Conservation (phyloP, 2,888 invertebrate species). For the Hetaerina titia region DNA sequence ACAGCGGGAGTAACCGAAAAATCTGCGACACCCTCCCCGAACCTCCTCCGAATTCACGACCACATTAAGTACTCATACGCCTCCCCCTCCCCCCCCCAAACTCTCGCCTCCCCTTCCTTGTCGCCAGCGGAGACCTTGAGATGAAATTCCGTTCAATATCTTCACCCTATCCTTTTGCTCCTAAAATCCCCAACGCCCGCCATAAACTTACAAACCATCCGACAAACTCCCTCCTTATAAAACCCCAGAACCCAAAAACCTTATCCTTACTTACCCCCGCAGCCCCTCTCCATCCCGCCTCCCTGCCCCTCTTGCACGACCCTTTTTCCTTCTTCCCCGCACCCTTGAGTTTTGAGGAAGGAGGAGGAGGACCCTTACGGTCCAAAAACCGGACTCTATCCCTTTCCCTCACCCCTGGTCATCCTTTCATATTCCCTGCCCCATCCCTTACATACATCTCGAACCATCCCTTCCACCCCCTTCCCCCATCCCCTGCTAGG, state of each 20-base stretch:
- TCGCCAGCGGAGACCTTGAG: not conserved
- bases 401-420: not conserved
- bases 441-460: conserved; percentile 5
- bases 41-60: not conserved
- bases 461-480: not conserved
- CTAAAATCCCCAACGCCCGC: conserved; percentile 13
- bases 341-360: conserved; percentile 20
- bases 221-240: conserved; percentile 35
- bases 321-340: conserved; percentile 16
- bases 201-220: conserved; percentile 34
- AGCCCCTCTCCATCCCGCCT: not conserved
- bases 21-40: not conserved
- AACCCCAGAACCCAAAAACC: conserved; percentile 43
- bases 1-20: not conserved
- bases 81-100: not conserved
- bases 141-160: conserved; percentile 44
- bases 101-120: not conserved
- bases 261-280: not conserved
- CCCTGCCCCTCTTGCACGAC: not conserved
- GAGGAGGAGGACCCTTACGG: conserved; percentile 25
- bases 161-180: not conserved
- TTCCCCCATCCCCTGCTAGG: not conserved
- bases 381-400: conserved; percentile 44
- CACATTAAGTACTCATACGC: not conserved
- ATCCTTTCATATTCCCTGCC: not conserved